Evolutionary conservation across 2,888 invertebrate genomes (phyloP).

Genomic region (Hemithea aestivaria): DNA sequence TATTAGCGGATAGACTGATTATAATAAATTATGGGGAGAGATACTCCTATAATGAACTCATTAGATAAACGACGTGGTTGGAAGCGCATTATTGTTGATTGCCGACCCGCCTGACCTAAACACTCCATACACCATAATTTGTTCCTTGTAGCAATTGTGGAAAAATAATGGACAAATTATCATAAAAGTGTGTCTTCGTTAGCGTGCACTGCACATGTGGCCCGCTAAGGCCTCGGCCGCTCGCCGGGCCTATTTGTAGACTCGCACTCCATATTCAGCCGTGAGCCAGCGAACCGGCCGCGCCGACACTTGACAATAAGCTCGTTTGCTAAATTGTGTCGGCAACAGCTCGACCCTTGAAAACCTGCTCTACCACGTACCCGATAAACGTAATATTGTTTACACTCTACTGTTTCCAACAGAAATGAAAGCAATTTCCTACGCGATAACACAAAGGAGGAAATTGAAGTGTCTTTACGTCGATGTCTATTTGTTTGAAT

Average conservation of each 20-base stretch:
- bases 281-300: constrained; percentile 35
- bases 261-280: constrained; percentile 43
- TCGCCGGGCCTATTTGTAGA: constrained; percentile 40
- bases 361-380: constrained; percentile 21
- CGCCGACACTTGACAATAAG: constrained; percentile 45
- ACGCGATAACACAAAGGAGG: constrained; percentile 36
- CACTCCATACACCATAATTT: constrained; percentile 20
- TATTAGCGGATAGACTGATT: too few relatives aligned
- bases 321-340: constrained; percentile 44
- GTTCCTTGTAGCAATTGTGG: constrained; percentile 32
- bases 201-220: constrained; percentile 48
- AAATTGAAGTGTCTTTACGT: constrained; percentile 36
- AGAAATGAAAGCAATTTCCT: constrained; percentile 52
- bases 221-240: constrained; percentile 32
- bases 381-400: constrained; percentile 39
- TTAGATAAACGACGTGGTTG: constrained; percentile 2
- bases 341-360: constrained; percentile 19
- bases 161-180: constrained; percentile 37
- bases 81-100: constrained; percentile 2
- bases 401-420: constrained; percentile 39
- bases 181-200: constrained; percentile 50
- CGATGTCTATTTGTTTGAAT: constrained; percentile 31
- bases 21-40: too few relatives aligned
- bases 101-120: constrained; percentile 10
- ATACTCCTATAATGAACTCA: too few relatives aligned